Percentiles rank a stretch among this genome's conserved stretches.
Conservation (phyloP, 2,113 vertebrate genomes). For the Pelvicachromis taeniatus region DNA sequence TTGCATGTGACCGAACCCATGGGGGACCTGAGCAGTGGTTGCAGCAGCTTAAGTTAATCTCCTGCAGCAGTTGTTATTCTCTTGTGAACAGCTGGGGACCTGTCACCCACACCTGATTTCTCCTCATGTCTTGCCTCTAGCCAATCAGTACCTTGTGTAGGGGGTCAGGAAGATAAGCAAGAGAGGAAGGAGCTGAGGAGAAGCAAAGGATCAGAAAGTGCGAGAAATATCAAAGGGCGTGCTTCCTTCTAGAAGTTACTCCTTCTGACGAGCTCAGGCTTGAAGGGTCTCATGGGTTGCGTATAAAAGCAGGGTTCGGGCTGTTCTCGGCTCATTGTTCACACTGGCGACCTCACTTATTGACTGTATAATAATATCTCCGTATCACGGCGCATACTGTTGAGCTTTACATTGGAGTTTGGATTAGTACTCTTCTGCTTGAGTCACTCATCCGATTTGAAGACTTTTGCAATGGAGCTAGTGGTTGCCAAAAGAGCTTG, state of each 20-base stretch:
- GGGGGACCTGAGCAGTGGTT: neutral
- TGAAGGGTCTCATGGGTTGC: neutral
- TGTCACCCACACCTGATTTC: constrained; percentile 26
- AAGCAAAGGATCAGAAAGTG: neutral
- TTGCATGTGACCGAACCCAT: constrained; percentile 11
- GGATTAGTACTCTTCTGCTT: neutral
- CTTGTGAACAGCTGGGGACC: constrained; percentile 46
- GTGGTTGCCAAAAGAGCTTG: neutral
- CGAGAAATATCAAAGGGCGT: neutral
- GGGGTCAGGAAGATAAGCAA: neutral
- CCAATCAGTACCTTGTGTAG: constrained; percentile 39
- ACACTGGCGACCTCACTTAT: neutral
- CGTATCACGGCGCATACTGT: neutral
- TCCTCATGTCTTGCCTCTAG: neutral
- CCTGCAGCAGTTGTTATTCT: constrained; percentile 49
- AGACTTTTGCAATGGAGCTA: constrained; percentile 31
- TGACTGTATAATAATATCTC: neutral
- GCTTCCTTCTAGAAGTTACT: constrained; percentile 15
- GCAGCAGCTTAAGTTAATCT: constrained; percentile 52
- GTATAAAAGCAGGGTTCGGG: neutral
- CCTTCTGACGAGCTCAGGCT: accelerated
- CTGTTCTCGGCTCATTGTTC: neutral
- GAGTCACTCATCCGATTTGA: neutral
- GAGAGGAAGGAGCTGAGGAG: neutral
- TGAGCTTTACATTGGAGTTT: neutral